Evolutionary conservation across 2,888 invertebrate genomes (phyloP), one percentile per base, ranked within the genome.

Genomic region (Eupithecia abbreviata): DNA sequence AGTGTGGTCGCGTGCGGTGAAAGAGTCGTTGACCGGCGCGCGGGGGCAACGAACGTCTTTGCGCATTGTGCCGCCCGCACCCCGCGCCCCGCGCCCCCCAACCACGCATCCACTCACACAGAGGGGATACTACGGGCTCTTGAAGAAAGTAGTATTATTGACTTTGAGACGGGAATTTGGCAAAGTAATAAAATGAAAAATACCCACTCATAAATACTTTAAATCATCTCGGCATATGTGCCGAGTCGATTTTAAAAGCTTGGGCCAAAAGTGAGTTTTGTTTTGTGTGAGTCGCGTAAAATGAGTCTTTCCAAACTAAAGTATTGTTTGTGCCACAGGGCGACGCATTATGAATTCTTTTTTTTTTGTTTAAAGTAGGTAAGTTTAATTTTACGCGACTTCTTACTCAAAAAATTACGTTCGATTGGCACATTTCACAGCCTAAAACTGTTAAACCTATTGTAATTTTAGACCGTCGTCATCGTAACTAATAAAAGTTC

Each of bases 41-140:
- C 92, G 92, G 93, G 94, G 90, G 92, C 94, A 95, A 93, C 93
- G 94, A 94, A 95, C 94, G 94, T 93, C 94, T 95, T 95, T 95
- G 94, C 93, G 87, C 88, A 88, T 88, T 90, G 90, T 89, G 89
- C 55, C 62, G 62, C 62, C 62, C 62, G 30, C 62, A 30, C 42
- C 87, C 88, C 90, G 88, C 88, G 83, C 87, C 85, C 65, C 42
- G 76, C 77, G 83, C 87, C 85, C 65, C 42, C 75, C 77, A 30
- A 78, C 7, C 87, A 87, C 89, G 88, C 88, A 88, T 83, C 75
- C 80, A 81, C 81, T 84, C 78, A 85, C n/a, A 2, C 68, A 68
- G 78, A 79, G 76, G 42, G 55, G 76, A 43, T 15, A 62, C 15
- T 69, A 76, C 76, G 70, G 66, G 66, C 1, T 42, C 41, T 66